Evolutionary conservation across 1,140 invertebrate species (phyloP).

Genomic region (Drosophila malerkotliana): DNA sequence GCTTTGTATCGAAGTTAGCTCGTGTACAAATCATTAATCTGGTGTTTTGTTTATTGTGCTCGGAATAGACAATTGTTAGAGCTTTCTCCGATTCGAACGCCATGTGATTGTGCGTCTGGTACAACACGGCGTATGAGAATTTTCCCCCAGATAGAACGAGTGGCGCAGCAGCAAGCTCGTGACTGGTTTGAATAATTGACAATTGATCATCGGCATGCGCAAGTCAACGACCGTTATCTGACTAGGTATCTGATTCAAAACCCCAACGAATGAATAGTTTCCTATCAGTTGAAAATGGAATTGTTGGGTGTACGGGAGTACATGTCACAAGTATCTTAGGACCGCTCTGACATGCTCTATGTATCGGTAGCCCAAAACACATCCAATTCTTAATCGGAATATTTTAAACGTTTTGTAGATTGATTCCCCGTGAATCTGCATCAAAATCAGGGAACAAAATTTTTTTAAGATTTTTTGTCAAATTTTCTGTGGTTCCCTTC

Average conservation of each 20-base stretch:
- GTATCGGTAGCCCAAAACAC: no score
- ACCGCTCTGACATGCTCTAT: no score
- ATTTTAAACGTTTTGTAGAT: no score
- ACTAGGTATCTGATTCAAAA: not conserved
- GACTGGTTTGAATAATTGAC: slow-evolving; percentile 52
- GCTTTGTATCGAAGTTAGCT: slow-evolving; percentile 16
- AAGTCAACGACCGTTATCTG: slow-evolving; percentile 64
- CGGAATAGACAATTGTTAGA: slow-evolving; percentile 52
- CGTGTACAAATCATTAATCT: slow-evolving; percentile 51
- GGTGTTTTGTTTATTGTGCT: slow-evolving; percentile 39
- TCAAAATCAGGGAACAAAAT: no score
- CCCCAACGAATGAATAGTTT: no score
- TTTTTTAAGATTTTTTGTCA: no score
- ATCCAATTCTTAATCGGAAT: no score
- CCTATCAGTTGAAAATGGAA: no score
- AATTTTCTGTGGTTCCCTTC: no score
- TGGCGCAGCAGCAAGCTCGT: slow-evolving; percentile 53
- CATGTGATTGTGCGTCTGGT: slow-evolving; percentile 4
- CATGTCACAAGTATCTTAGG: no score
- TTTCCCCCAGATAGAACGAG: slow-evolving; percentile 22
- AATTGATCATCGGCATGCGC: slow-evolving; percentile 26
- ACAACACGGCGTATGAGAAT: slow-evolving; percentile 27
- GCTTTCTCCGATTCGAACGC: slow-evolving; percentile 45
- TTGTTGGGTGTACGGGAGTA: no score
- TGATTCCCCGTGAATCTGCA: no score